Conservation (phyloP, 2,113 vertebrate genomes). For the Physeter macrocephalus region DNA sequence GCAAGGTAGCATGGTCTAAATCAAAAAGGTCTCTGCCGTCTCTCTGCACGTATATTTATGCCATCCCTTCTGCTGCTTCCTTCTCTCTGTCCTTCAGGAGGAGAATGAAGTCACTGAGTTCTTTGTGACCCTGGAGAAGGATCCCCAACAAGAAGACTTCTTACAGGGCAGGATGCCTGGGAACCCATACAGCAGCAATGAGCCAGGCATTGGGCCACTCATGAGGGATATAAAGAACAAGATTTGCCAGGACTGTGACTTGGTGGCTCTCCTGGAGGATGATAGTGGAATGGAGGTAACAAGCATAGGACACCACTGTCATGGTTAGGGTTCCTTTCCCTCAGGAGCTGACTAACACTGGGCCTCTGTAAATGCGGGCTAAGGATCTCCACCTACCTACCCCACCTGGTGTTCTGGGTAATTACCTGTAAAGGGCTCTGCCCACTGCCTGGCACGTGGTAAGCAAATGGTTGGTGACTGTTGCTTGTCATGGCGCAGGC, state of each 20-base stretch:
- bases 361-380: neutral
- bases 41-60: neutral
- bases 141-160: constrained; percentile 99
- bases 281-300: constrained; percentile 99
- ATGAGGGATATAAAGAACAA: constrained; percentile 99
- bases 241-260: constrained; percentile 98
- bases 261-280: constrained; percentile 97
- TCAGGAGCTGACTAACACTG: neutral
- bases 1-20: neutral
- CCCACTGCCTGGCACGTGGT: neutral
- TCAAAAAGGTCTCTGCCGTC: neutral
- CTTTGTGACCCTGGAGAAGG: constrained; percentile 98
- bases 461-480: neutral
- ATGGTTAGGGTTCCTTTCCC: neutral
- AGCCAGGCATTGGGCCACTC: constrained; percentile 95
- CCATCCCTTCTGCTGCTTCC: neutral
- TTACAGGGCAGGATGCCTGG: constrained; percentile 98
- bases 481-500: neutral
- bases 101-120: constrained; percentile 99
- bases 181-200: constrained; percentile 97
- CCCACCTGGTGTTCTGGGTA: neutral
- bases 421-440: neutral
- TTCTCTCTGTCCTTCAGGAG: constrained; percentile 82
- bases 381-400: neutral
- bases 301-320: fast-evolving